These are phyloP conservation scores for Brachionus calyciflorus DNA, from an alignment of 1,140 invertebrate species.

Conservation along the genomic window DNA sequence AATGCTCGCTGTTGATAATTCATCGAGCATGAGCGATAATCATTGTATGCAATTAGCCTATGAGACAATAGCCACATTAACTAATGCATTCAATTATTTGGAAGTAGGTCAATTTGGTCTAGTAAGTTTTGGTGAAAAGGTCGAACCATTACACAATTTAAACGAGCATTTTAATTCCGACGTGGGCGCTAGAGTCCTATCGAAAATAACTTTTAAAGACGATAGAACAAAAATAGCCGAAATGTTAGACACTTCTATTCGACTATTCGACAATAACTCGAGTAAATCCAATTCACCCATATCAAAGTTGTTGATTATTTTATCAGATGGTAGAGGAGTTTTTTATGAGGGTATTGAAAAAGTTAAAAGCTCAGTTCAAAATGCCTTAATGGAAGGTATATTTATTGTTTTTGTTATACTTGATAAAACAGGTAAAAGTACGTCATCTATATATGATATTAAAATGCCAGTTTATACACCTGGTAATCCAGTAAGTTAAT, in stretches of 20 bases:
- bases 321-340: constrained; percentile 85
- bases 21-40: constrained; percentile 69
- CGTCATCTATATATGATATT: constrained; percentile 81
- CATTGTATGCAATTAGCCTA: constrained; percentile 52
- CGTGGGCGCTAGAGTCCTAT: constrained; percentile 9
- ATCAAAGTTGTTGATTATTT: constrained; percentile 41
- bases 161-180: constrained; percentile 7
- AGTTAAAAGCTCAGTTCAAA: constrained; percentile 74
- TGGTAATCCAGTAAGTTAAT: constrained; percentile 59
- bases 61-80: constrained; percentile 26
- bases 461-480: constrained; percentile 69
- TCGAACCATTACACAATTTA: neutral
- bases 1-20: constrained; percentile 92
- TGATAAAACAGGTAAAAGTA: constrained; percentile 81
- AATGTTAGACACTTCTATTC: constrained; percentile 72
- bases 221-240: constrained; percentile 38
- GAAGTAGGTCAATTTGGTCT: constrained; percentile 47
- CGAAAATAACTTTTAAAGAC: constrained; percentile 1
- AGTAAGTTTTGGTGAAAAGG: constrained; percentile 38
- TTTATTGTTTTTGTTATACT: constrained; percentile 93
- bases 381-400: constrained; percentile 74
- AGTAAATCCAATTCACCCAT: constrained; percentile 18
- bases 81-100: constrained; percentile 9
- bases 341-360: constrained; percentile 79
- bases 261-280: constrained; percentile 53